Conservation (phyloP, 2,797 vertebrate species). For the Artibeus jamaicensis region DNA sequence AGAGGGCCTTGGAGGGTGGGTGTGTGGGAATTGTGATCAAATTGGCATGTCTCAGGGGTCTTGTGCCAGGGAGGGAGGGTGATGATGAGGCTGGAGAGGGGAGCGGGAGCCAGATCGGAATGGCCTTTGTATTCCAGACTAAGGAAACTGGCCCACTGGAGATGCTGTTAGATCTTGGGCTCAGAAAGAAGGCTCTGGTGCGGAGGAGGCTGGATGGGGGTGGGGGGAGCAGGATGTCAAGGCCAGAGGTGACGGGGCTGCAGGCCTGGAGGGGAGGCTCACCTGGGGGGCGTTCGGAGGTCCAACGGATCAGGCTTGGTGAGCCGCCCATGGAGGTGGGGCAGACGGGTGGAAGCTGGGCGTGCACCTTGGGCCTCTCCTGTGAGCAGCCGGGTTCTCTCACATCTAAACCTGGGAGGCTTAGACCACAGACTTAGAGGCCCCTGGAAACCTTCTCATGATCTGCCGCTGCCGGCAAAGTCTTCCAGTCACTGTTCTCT, state of each 20-base stretch:
- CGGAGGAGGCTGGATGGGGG: neutral
- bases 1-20: neutral
- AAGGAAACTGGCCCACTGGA: neutral
- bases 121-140: neutral
- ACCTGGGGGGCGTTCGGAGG: neutral
- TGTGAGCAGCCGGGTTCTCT: neutral
- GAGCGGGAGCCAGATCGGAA: neutral
- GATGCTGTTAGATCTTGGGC: neutral
- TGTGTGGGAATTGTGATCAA: neutral
- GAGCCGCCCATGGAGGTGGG: no score
- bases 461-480: neutral
- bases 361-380: neutral
- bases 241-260: neutral
- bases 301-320: no score
- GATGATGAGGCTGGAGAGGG: neutral
- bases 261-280: neutral
- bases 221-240: no score
- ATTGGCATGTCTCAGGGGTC: neutral
- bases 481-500: neutral
- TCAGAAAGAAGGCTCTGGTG: neutral
- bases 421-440: accelerated
- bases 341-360: neutral
- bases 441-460: neutral
- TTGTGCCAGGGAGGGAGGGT: neutral
- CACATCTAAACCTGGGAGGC: neutral